A percentile compares a stretch with the other conserved stretches of the same genome.
phyloP scores from a whole-genome alignment of 2,113 vertebrate genomes.

The Sminthopsis crassicaudata region DNA sequence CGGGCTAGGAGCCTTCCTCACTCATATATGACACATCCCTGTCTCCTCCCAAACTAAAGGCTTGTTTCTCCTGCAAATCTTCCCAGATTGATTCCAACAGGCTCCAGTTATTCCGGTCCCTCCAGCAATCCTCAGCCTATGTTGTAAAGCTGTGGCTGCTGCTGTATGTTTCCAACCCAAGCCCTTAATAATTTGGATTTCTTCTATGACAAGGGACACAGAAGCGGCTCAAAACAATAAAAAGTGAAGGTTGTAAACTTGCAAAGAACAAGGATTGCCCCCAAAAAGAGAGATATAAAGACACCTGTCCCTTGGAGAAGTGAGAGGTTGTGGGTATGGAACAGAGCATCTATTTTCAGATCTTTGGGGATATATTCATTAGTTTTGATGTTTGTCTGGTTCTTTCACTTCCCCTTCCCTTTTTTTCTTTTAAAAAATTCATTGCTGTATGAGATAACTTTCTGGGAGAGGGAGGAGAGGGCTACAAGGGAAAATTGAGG shows the following conservation, averaged over 20 bases:
- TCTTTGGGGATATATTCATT: background rate
- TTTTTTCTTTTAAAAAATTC: background rate
- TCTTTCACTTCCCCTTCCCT: no score
- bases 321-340: background rate
- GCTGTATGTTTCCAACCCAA: background rate
- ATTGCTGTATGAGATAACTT: background rate
- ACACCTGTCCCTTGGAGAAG: background rate
- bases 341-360: background rate
- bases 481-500: background rate
- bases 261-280: background rate
- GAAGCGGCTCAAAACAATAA: background rate
- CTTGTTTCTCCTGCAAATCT: background rate
- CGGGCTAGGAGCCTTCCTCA: background rate
- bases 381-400: no score
- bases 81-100: background rate
- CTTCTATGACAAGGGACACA: background rate
- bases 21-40: background rate
- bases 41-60: background rate
- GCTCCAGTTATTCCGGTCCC: background rate
- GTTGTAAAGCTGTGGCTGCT: background rate
- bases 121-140: background rate
- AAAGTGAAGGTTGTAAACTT: background rate
- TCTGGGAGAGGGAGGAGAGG: background rate
- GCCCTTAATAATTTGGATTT: background rate
- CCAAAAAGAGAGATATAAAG: background rate